phyloP scores from a whole-genome alignment of 2,888 invertebrate species.

The Thera obeliscata region DNA sequence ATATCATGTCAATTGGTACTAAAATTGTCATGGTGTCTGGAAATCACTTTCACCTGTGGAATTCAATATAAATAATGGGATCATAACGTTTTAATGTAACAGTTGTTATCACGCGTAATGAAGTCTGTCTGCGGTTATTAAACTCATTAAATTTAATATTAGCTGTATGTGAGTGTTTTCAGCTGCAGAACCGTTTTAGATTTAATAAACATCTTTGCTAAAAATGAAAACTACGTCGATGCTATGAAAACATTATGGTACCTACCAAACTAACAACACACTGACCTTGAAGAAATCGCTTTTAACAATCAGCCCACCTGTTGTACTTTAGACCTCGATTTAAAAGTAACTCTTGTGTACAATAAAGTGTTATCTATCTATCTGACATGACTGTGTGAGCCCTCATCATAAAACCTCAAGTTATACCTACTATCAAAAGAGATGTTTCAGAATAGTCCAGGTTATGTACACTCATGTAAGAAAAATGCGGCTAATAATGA shows the following conservation, averaged over 20 bases:
- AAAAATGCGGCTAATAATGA: no score
- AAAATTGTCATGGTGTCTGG: not conserved
- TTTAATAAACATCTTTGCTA: conserved; percentile 21
- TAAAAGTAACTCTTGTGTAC: no score
- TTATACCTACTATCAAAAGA: no score
- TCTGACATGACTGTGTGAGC: no score
- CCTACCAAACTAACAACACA: no score
- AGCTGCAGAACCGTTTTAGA: conserved; percentile 18
- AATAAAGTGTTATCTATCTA: no score
- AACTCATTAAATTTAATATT: conserved; percentile 43
- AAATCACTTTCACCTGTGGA: conserved; percentile 42
- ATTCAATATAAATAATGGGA: conserved; percentile 38
- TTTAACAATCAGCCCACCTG: no score
- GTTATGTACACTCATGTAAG: no score
- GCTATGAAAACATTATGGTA: not conserved
- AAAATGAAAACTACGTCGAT: conserved; percentile 18
- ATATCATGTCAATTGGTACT: not conserved
- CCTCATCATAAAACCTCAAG: no score
- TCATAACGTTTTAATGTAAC: conserved; percentile 38
- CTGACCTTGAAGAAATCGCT: no score
- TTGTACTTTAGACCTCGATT: no score
- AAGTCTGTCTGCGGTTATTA: conserved; percentile 43
- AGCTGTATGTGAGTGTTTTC: conserved; percentile 25
- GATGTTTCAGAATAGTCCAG: no score
- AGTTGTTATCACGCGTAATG: conserved; percentile 39